phyloP scores from a whole-genome alignment of 1,140 invertebrate genomes.

The Euglossa dilemma region DNA sequence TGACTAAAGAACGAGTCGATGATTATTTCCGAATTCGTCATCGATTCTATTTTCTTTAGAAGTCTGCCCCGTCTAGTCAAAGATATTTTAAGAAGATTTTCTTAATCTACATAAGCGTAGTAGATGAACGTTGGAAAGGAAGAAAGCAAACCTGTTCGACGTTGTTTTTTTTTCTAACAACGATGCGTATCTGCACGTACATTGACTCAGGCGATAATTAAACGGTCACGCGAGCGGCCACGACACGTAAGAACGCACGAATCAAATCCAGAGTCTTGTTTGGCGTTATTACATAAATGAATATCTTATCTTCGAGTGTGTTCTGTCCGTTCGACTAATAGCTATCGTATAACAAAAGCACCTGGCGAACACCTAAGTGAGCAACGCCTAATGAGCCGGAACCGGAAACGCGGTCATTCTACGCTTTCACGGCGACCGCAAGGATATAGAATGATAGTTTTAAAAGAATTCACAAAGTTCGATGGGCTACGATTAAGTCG shows the following conservation, averaged over 20 bases:
- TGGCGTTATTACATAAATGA: conserved; percentile 24
- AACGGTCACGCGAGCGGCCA: not conserved
- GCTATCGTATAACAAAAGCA: not conserved
- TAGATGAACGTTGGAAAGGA: no score
- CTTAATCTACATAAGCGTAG: not conserved
- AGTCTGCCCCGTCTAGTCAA: not conserved
- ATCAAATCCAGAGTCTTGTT: conserved; percentile 7
- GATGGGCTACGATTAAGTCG: not conserved
- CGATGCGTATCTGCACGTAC: not conserved
- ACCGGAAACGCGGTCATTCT: not conserved
- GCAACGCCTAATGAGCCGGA: not conserved
- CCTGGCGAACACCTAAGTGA: not conserved
- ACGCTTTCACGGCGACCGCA: not conserved
- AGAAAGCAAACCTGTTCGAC: no score
- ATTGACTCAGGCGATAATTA: not conserved
- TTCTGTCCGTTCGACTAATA: not conserved
- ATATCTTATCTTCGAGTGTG: not conserved
- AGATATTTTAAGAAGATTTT: not conserved
- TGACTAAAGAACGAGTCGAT: no score
- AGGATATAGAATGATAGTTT: not conserved
- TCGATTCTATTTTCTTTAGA: not conserved
- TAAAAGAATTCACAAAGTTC: no score
- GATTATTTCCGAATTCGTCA: not conserved
- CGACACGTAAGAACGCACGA: not conserved
- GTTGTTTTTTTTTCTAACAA: not conserved